Percentiles rank a stretch among this genome's conserved stretches.
Evolutionary conservation across 1,140 invertebrate species (phyloP).

Genomic region (Amyelois transitella): DNA sequence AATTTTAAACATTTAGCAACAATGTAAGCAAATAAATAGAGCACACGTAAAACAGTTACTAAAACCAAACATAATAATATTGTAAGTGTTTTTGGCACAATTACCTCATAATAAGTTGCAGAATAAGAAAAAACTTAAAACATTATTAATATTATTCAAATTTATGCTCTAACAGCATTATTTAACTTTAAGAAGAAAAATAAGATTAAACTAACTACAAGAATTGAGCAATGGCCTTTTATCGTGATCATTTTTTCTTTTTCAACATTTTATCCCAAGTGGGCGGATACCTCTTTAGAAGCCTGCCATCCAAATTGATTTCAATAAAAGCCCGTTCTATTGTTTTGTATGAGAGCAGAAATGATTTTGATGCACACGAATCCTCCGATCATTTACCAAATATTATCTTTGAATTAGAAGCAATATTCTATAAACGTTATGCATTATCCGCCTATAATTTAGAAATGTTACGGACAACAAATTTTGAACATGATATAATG

Average conservation of each 20-base stretch:
- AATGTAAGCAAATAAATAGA: no score
- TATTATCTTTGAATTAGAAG: not conserved
- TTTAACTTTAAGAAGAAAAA: no score
- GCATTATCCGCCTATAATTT: not conserved
- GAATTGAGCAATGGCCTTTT: not conserved
- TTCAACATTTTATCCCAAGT: not conserved
- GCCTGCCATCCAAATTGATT: conserved; percentile 8
- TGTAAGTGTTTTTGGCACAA: no score
- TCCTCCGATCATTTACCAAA: not conserved
- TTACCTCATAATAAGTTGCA: no score
- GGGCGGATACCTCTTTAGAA: not conserved
- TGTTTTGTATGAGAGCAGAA: not conserved
- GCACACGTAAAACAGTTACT: no score
- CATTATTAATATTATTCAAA: no score
- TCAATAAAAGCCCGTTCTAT: conserved; percentile 11
- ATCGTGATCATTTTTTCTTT: not conserved
- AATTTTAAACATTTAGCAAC: no score
- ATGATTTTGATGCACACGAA: not conserved
- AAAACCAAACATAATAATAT: no score
- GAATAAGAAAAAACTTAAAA: no score
- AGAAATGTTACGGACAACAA: not conserved
- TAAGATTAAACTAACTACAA: no score
- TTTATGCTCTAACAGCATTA: no score
- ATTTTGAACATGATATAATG: conserved; percentile 3
- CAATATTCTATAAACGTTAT: conserved; percentile 4